Base-by-base conservation (phyloP, 2,113 vertebrate genomes). In the Esox niger region DNA sequence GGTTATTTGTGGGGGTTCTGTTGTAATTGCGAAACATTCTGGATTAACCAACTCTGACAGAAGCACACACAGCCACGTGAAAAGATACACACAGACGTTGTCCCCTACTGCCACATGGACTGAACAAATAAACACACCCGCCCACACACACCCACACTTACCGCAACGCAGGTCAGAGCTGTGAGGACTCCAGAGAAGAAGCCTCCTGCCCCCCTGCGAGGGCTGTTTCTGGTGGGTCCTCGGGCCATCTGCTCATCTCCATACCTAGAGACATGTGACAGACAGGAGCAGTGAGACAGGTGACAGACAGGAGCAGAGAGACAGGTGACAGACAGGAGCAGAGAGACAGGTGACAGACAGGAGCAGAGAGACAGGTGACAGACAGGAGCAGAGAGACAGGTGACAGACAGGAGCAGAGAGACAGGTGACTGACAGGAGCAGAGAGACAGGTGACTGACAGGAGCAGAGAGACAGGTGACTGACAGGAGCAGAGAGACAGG, bases 151-250 rank as follows among this genome's bases (percentile, higher is more conserved):
- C 2, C 3, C 17, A 43, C 55, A 94, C 95, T 93, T 91, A 98
- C 97, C 68, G 93, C 93, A 68, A 98, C 93, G 49, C 89, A 93
- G 1, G 92, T 91, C 76, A 99, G 87, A 29, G 95, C 93, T 30
- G 93, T 94, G 65, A 98, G 84, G 59, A 98, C 94, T 3, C 96
- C 95, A 0, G 94, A 94, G 79, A 95, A 96, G 89, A 98, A 97
- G 15, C 94, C 93, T 62, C 93, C 90, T 0, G 84, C 79, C 84
- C 87, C 87, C 77, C 87, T 90, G 64, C 88, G 85, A 67, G 91
- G 88, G 27, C 77, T 82, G 60, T 87, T 86, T 66, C 69, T 79
- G 2, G 79, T 81, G 1, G 71, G 76, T 21, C 86, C 87, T 57
- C 87, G 23, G 60, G 88, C 88, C 2, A 75, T 76, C 77, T 92